Base-by-base conservation (phyloP, 2,888 invertebrate genomes). In the Spodoptera exigua region DNA sequence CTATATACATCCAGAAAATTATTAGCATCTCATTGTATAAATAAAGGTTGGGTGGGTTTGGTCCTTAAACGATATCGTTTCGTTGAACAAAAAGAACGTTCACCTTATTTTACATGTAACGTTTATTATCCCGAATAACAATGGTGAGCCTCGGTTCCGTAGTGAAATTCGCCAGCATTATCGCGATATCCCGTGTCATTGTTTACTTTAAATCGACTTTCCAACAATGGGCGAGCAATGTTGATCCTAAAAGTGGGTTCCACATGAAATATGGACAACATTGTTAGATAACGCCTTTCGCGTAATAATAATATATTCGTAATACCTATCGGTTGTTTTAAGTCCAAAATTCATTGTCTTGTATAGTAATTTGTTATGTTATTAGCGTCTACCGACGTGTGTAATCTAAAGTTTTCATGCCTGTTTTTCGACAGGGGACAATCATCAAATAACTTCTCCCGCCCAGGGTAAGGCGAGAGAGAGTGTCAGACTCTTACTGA, bases 191-290 rank as follows among this genome's bases (percentile, higher is more conserved):
- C 75, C 63, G 40, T 57, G 51, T 64, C 70, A 70, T 81, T 80
- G 72, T 79, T 75, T 75, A 70, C 74, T 68, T 75, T 70, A 70
- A 75, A 79, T 78, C 74, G 67, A 78, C 69, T 74, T 69, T 52
- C 51, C 47, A 73, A 74, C 74, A 71, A 66, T 61, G 21, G 65
- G 48, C 40, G 45, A 53, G 41, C 72, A 51, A 61, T 61, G 52
- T 51, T 62, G 34, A 43, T 48, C 60, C 41, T 65, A 56, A 44
- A 60, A 56, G 40, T 57, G 69, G 60, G 57, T 57, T 60, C 43
- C 59, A 47, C 54, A 32, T 71, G 55, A 71, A 71, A 56, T 71
- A 60, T 69, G 48, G 52, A 47, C 35, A 55, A 49, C 45, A 55
- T 65, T 56, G 34, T 48, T 17, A 40, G n/a, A 32, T 36, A 65